phyloP scores from a whole-genome alignment of 2,113 vertebrate species.

The Scopus umbretta region DNA sequence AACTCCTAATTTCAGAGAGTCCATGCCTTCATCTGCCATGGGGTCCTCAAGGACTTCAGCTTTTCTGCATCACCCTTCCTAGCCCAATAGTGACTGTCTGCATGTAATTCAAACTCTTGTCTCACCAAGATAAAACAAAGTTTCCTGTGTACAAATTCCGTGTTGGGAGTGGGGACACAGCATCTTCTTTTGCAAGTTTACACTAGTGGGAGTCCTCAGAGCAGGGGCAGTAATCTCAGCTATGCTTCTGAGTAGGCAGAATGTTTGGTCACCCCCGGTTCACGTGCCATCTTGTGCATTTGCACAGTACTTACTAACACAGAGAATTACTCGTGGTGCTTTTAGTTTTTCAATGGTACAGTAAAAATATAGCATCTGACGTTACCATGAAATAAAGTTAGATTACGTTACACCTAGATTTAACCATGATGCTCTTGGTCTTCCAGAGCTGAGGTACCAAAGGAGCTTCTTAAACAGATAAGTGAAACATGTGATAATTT shows the following conservation, averaged over 20 bases:
- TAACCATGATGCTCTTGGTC: neutral
- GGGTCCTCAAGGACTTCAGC: neutral
- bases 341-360: neutral
- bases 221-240: neutral
- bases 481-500: neutral
- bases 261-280: neutral
- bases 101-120: neutral
- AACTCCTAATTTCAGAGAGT: neutral
- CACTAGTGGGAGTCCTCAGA: neutral
- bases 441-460: neutral
- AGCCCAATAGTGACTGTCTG: neutral
- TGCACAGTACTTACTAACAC: neutral
- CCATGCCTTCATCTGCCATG: neutral
- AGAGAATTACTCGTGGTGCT: neutral
- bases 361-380: neutral
- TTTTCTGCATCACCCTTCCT: neutral
- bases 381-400: neutral
- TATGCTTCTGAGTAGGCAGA: neutral
- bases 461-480: neutral
- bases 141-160: accelerated
- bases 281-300: neutral
- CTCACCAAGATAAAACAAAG: neutral
- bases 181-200: neutral
- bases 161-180: neutral
- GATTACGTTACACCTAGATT: neutral